Conservation (phyloP, 2,113 vertebrate species). For the Actinemys pallida region DNA sequence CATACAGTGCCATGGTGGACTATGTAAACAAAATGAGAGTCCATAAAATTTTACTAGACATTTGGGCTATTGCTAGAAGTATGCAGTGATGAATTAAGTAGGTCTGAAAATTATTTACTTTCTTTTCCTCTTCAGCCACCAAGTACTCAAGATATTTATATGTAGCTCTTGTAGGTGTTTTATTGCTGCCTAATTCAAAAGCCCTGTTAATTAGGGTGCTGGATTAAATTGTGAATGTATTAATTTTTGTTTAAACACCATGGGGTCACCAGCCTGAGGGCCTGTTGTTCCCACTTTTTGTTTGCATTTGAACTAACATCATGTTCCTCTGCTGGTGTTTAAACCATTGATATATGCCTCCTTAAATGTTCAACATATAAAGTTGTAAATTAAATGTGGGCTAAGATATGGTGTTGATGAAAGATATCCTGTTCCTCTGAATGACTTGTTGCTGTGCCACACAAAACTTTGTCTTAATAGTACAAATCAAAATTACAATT, state of each 20-base stretch:
- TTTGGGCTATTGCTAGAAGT: slow-evolving; percentile 1
- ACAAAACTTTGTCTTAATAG: neutral
- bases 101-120: slow-evolving; percentile 31
- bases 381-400: neutral
- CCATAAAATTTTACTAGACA: neutral
- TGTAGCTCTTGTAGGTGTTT: neutral
- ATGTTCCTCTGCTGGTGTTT: neutral
- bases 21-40: neutral
- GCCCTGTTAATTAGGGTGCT: neutral
- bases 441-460: neutral
- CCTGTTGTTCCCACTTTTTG: neutral
- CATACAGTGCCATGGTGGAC: rapidly evolving
- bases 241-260: neutral
- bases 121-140: neutral
- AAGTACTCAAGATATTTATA: rapidly evolving
- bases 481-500: neutral
- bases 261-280: neutral
- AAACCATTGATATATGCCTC: neutral
- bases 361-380: neutral
- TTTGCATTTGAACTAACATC: neutral
- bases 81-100: neutral
- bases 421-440: neutral
- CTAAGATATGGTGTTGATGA: neutral
- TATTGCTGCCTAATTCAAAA: neutral
- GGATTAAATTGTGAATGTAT: slow-evolving; percentile 4